Evolutionary conservation across 2,113 vertebrate species (phyloP).

Genomic region (Ceratotherium simum): DNA sequence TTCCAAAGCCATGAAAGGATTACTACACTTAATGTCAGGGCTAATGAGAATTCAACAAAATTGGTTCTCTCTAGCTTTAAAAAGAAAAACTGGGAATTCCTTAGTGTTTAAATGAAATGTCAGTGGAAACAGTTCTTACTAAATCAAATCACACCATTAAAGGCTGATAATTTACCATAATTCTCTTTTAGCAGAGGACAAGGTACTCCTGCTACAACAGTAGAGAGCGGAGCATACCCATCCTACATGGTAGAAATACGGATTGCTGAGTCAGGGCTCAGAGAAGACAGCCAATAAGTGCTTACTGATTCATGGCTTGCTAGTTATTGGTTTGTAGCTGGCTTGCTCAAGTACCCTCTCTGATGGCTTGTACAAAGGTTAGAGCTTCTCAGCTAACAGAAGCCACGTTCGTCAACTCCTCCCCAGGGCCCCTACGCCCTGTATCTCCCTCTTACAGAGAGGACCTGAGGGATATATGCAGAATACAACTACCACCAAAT

Average conservation of each 20-base stretch:
- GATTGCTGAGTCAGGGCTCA: neutral
- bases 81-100: neutral
- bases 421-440: accelerated
- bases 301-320: neutral
- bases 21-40: neutral
- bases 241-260: neutral
- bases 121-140: neutral
- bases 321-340: neutral
- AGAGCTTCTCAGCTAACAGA: neutral
- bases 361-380: neutral
- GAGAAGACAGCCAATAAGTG: neutral
- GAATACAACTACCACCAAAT: neutral
- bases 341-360: neutral
- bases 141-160: neutral
- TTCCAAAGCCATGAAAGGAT: neutral
- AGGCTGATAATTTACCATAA: neutral
- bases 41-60: neutral
- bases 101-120: neutral
- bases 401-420: neutral
- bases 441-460: neutral
- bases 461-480: neutral
- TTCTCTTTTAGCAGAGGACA: neutral
- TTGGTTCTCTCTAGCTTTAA: neutral
- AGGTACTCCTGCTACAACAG: neutral
- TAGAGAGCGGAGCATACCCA: neutral